A percentile compares a stretch with the other conserved stretches of the same genome.
Evolutionary conservation across 2,888 invertebrate species (phyloP).

Genomic region (Ecliptopera silaceata): DNA sequence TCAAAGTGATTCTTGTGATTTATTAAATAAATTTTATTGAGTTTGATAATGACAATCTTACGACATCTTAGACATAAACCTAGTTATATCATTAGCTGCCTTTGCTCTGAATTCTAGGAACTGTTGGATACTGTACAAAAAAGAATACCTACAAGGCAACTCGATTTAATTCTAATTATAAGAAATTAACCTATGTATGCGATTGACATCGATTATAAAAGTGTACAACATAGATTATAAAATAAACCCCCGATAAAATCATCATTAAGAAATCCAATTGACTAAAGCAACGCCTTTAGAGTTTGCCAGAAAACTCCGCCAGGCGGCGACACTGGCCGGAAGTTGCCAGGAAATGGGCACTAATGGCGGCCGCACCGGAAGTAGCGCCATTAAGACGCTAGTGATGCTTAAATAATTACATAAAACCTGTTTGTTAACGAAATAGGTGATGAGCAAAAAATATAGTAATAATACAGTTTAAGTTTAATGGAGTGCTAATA

Average conservation of each 20-base stretch:
- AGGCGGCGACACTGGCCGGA: slow-evolving; percentile 63
- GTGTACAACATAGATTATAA: background rate
- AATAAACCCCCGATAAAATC: slow-evolving; percentile 41
- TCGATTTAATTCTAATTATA: too few relatives aligned
- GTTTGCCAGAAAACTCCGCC: slow-evolving; percentile 43
- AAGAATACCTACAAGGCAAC: too few relatives aligned
- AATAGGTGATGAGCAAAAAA: slow-evolving; percentile 40
- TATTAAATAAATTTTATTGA: too few relatives aligned
- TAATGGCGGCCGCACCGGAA: slow-evolving; percentile 78
- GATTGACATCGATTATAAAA: background rate
- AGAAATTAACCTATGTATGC: too few relatives aligned
- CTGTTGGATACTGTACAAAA: too few relatives aligned
- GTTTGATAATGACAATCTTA: too few relatives aligned
- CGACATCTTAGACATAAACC: too few relatives aligned
- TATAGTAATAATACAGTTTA: background rate
- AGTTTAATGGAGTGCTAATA: slow-evolving; percentile 12
- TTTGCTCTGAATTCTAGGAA: too few relatives aligned
- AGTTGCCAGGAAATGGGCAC: slow-evolving; percentile 77
- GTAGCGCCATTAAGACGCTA: slow-evolving; percentile 73
- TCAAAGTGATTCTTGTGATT: too few relatives aligned
- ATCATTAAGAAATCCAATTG: slow-evolving; percentile 38
- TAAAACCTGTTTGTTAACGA: slow-evolving; percentile 53
- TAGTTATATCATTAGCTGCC: too few relatives aligned
- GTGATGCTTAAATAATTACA: slow-evolving; percentile 79
- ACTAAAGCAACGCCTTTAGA: slow-evolving; percentile 31